A percentile compares a stretch with the other conserved stretches of the same genome.
Conservation (phyloP, 2,888 invertebrate species). For the Mythimna albipuncta region DNA sequence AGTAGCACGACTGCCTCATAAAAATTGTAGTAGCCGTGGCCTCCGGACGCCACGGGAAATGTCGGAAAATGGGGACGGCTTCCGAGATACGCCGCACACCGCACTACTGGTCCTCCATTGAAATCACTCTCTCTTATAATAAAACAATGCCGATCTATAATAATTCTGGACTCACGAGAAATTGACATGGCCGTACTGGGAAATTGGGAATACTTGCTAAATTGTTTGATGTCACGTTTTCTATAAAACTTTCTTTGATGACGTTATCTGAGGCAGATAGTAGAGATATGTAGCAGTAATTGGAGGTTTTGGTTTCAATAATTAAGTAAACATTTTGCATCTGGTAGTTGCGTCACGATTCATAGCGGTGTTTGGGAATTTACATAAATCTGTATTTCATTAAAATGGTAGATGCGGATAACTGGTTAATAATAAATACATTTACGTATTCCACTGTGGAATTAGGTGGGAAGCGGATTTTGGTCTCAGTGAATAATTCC, state of each 20-base stretch:
- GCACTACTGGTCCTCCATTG: constrained; percentile 52
- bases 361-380: constrained; percentile 58
- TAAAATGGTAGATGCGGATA: constrained; percentile 59
- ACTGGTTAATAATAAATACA: constrained; percentile 63
- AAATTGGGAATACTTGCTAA: constrained; percentile 31
- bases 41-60: constrained; percentile 72
- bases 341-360: constrained; percentile 54
- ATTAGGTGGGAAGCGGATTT: constrained; percentile 54
- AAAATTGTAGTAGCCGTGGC: constrained; percentile 81
- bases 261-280: constrained; percentile 16
- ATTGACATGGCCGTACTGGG: constrained; percentile 32
- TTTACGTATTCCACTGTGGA: constrained; percentile 56
- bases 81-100: constrained; percentile 45
- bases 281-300: constrained; percentile 7
- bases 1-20: constrained; percentile 79
- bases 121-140: constrained; percentile 54
- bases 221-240: constrained; percentile 41
- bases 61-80: constrained; percentile 71
- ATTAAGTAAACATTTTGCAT: constrained; percentile 62
- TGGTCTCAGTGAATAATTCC: constrained; percentile 53
- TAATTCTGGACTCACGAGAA: constrained; percentile 43
- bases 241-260: constrained; percentile 46
- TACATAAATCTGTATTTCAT: constrained; percentile 65
- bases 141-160: constrained; percentile 44
- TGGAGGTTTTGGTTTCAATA: constrained; percentile 42